phyloP scores from a whole-genome alignment of 1,140 invertebrate species.

The Hylyphantes graminicola region DNA sequence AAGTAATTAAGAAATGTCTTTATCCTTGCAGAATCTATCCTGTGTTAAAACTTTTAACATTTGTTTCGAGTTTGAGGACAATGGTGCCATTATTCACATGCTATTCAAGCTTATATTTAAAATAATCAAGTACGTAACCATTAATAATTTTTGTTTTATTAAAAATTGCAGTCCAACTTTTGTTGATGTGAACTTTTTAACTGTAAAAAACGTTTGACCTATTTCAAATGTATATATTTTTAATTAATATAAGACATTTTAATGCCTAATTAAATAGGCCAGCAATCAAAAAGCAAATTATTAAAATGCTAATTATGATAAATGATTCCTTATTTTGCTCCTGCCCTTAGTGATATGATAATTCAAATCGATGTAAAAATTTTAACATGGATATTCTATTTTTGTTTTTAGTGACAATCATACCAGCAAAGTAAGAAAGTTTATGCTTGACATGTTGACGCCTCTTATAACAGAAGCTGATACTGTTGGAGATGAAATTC shows the following conservation, averaged over 20 bases:
- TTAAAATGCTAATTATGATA: no score
- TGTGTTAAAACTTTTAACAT: slow-evolving; percentile 99
- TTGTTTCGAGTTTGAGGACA: slow-evolving; percentile 97
- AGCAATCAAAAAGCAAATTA: no score
- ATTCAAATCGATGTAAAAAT: no score
- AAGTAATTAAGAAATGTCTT: slow-evolving; percentile 16
- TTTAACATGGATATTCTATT: slow-evolving; percentile 16
- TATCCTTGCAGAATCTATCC: slow-evolving; percentile 89
- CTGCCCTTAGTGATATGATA: no score
- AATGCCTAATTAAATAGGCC: no score
- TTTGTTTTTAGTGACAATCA: slow-evolving; percentile 85
- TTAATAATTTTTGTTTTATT: slow-evolving; percentile 10
- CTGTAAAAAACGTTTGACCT: no score
- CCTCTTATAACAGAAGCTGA: slow-evolving; percentile 96
- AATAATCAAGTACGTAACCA: slow-evolving; percentile 40
- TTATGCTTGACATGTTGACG: slow-evolving; percentile 94
- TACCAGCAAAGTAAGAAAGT: slow-evolving; percentile 93
- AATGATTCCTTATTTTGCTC: no score
- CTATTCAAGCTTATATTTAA: slow-evolving; percentile 92
- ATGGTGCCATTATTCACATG: slow-evolving; percentile 93
- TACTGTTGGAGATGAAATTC: slow-evolving; percentile 89
- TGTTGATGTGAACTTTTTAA: no score
- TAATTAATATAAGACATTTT: no score
- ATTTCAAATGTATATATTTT: no score
- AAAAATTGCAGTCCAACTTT: background rate